Evolutionary conservation across 92 coral and sea anemone genomes (phyloP).

Genomic region (Actinostola sp.): DNA sequence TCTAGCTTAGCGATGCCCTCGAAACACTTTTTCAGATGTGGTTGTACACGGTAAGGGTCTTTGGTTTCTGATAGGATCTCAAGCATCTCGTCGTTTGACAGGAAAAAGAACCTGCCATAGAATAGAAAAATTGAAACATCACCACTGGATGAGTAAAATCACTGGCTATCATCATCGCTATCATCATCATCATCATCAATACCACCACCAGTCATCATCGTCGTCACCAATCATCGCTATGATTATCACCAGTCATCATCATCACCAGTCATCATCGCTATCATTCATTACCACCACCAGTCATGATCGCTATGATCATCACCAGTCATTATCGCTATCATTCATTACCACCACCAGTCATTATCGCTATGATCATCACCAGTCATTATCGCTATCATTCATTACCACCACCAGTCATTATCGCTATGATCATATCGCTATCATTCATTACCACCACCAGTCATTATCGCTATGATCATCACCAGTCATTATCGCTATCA

Average conservation of each 20-base stretch:
- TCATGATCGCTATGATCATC: no score
- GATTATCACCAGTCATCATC: background rate
- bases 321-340: no score
- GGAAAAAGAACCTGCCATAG: constrained; percentile 85
- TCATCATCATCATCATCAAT: background rate
- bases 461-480: no score
- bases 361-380: no score
- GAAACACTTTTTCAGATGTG: constrained; percentile 98
- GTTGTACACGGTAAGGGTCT: constrained; percentile 99
- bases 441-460: no score
- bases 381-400: no score
- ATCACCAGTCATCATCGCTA: background rate
- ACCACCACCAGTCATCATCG: background rate
- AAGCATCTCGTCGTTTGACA: constrained; percentile 98
- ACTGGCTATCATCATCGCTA: background rate
- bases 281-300: background rate
- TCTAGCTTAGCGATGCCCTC: constrained; percentile 98
- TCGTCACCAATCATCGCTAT: no score
- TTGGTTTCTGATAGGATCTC: constrained; percentile 98
- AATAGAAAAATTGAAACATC: background rate
- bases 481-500: background rate
- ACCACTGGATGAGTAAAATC: background rate
- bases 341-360: no score
- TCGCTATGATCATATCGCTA: no score
- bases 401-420: no score